Base-by-base conservation (phyloP, 2,888 invertebrate species). In the Drosophila subquinaria region DNA sequence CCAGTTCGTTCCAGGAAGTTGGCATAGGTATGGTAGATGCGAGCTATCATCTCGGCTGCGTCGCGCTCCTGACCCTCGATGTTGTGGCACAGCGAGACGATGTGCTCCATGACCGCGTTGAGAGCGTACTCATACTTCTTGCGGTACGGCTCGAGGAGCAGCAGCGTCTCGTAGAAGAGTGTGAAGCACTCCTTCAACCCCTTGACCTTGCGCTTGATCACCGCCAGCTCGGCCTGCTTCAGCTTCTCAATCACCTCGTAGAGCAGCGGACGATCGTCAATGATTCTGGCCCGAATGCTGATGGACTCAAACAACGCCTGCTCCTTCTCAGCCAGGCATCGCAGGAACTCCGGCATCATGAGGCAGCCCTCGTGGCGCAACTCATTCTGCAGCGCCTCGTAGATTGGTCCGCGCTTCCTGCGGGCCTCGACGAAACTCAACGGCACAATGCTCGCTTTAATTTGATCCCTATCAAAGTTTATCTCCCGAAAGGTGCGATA, bases 311-410 rank as follows among this genome's bases (percentile, higher is more conserved):
- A 84, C 4, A 90, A 66, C 0, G 53, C 52, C 61, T 76, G 51
- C 72, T 92, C 92, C 71, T 89, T 88, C 4, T 76, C 73, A 11
- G 85, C 84, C 52, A 92, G 64, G 10, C 77, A 76, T 3, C 69
- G 57, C 27, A 92, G 69, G 30, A 92, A 86, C 35, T 82, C 83
- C 0, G 90, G 91, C 40, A 88, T 61, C 71, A 78, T 79, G 4
- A 20, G 48, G 63, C 91, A 92, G 10, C 89, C 90, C 0, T 75
- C 89, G 15, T 89, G 85, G n/a, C 80, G 83, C 23, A 91, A 50
- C 45, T 91, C 91, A 8, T 82, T 74, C 42, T 89, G 55, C n/a
- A 91, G 73, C 0, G 86, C 90, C 27, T 85, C 71, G 47, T 81
- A 92, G 36, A 90, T 72, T 0, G 84, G 82, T 0, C 84, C 84